Evolutionary conservation across 1,140 invertebrate genomes (phyloP).

Genomic region (Formica selysi): DNA sequence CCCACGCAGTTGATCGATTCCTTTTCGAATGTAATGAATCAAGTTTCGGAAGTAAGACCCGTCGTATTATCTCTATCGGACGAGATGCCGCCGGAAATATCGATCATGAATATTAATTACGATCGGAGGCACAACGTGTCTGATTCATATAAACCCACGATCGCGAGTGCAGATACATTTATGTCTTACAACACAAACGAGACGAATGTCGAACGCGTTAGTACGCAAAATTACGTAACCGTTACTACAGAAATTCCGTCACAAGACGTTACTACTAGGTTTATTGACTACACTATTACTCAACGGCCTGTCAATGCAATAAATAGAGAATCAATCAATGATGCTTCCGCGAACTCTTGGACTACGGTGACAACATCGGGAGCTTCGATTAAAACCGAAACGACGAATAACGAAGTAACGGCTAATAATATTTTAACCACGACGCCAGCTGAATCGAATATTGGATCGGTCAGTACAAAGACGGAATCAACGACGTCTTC

Average conservation of each 20-base stretch:
- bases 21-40: conserved; percentile 82
- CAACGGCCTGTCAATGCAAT: background rate
- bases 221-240: background rate
- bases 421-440: background rate
- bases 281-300: background rate
- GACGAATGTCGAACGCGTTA: background rate
- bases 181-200: background rate
- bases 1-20: conserved; percentile 81
- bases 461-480: background rate
- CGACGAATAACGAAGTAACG: background rate
- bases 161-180: background rate
- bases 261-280: background rate
- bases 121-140: conserved; percentile 27
- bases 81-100: conserved; percentile 13
- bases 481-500: background rate
- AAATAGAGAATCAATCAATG: background rate
- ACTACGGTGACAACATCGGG: background rate
- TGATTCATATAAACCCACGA: background rate
- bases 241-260: background rate
- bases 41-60: conserved; percentile 79
- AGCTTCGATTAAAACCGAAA: background rate
- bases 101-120: conserved; percentile 30
- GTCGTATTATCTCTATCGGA: conserved; percentile 70
- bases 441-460: background rate
- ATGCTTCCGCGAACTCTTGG: background rate